Base-by-base conservation (phyloP, 2,888 invertebrate species). In the Podabrus alpinus region DNA sequence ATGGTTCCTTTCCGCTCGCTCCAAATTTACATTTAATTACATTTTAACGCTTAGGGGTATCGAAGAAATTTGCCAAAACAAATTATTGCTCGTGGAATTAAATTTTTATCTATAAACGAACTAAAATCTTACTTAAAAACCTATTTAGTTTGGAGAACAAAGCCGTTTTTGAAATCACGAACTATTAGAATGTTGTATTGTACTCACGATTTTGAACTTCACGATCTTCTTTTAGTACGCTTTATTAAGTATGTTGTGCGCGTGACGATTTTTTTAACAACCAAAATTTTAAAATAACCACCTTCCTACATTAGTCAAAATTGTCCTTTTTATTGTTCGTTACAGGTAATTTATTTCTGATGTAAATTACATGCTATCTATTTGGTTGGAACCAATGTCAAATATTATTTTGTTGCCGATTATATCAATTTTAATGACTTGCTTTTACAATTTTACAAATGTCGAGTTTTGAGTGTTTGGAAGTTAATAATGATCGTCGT, bases 171-270 rank as follows among this genome's bases (percentile, higher is more conserved):
- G 15, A 71, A 66, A 66, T 59, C 71, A 66, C 66, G 71, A 71
- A 17, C 24, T 59, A 71, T 71, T 71, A 66, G 21, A 45, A 60
- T 24, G 19, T 24, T 59, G 17, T 71, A 45, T 45, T 64, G 70
- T 71, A 60, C 71, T 71, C 71, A 71, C 71, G 71, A 71, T 67
- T 71, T 71, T 19, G 66, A 64, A 71, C 45, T 62, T 66, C 59
- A 29, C 45, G 62, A 64, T 64, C 62, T 64, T 64, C 62, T 21
- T 64, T 64, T 64, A 21, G 62, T 64, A 64, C 62, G 62, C 62
- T 64, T 64, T 64, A 45, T 45, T 45, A 45, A 45, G 45, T 45
- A 64, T 64, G 62, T 17, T 64, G 21, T 19, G 21, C 62, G 62
- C 62, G 62, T 64, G 62, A 64, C 62, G 62, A 64, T 19, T 64